Evolutionary conservation across 1,140 invertebrate species (phyloP), one percentile per base, ranked within the genome.

Genomic region (Triops cancriformis): DNA sequence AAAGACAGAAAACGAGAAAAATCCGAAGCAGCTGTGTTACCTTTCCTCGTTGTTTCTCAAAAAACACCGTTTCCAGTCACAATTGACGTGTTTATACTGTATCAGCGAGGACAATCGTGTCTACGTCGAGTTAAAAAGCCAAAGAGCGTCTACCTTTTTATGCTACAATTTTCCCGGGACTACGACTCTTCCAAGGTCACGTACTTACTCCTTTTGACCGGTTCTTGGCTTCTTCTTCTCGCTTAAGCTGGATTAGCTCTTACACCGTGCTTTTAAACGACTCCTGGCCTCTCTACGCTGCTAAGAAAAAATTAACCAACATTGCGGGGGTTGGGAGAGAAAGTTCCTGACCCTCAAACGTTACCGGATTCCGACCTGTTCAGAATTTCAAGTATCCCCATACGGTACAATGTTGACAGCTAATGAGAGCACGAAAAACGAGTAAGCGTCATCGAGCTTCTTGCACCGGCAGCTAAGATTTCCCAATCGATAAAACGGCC

Each of bases 401-500:
- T 37, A n/a, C n/a, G n/a, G 31, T 37, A 37, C 31, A 37, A 37
- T 64, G 51, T 18, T 14, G 23, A 10, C 0, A n/a, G 51, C 3
- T 23, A 64, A 64, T 64, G 18, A 64, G 18, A n/a, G 23, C 45
- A n/a, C 14, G 14, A 23, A 2, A 45, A 64, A 64, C 51, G 51
- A 64, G 18, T 14, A 6, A 64, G n/a, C 51, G 23, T 64, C 14
- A 64, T 64, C 51, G 23, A 23, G 51, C 51, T 18, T 64, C 51
- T n/a, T 6, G 14, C 51, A n/a, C 51, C 51, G 51, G 23, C 51
- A 64, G 23, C 14, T 64, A 64, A 64, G 51, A 64, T 64, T 64
- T 64, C 51, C 51, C 51, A 64, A 64, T 64, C 51, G 51, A 64
- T 64, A 64, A 64, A 64, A 64, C 51, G 18, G 51, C 51, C 51